Percentiles rank a stretch among this genome's conserved stretches.
Conservation (phyloP, 2,113 vertebrate genomes). For the Toxotes jaculatrix region DNA sequence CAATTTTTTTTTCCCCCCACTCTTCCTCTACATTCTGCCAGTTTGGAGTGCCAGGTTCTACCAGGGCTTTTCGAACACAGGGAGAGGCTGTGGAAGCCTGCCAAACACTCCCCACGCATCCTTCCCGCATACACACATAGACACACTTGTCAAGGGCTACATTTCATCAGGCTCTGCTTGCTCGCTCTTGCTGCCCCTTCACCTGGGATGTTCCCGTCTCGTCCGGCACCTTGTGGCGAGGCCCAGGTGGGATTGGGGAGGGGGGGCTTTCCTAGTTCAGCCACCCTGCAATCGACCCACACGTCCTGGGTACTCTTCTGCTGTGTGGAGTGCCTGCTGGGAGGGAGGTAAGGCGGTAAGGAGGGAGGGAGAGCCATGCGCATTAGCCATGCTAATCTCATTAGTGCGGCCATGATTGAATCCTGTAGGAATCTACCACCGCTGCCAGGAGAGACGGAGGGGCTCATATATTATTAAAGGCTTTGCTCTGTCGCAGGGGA, state of each 20-base stretch:
- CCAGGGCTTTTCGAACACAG: slow-evolving; percentile 33
- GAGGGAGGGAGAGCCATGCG: slow-evolving; percentile 39
- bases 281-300: slow-evolving; percentile 24
- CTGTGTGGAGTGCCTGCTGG: slow-evolving; percentile 16
- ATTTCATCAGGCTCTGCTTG: slow-evolving; percentile 31
- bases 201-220: slow-evolving; percentile 47
- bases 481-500: slow-evolving; percentile 47
- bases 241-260: slow-evolving; percentile 5
- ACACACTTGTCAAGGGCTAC: slow-evolving; percentile 6
- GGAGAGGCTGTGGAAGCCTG: slow-evolving; percentile 31
- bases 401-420: slow-evolving; percentile 74
- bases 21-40: slow-evolving; percentile 21
- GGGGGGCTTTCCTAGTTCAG: slow-evolving; percentile 31
- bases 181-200: slow-evolving; percentile 22
- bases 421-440: slow-evolving; percentile 70
- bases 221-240: background rate
- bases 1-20: background rate
- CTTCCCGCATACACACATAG: background rate
- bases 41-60: slow-evolving; percentile 46
- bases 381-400: slow-evolving; percentile 78
- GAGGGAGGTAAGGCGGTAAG: slow-evolving; percentile 7
- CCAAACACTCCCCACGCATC: slow-evolving; percentile 38
- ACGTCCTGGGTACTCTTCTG: slow-evolving; percentile 31
- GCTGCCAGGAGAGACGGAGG: slow-evolving; percentile 57
- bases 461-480: slow-evolving; percentile 75